These are phyloP conservation scores for Aphyosemion australe DNA, from an alignment of 2,113 vertebrate genomes.

Conservation along the genomic window DNA sequence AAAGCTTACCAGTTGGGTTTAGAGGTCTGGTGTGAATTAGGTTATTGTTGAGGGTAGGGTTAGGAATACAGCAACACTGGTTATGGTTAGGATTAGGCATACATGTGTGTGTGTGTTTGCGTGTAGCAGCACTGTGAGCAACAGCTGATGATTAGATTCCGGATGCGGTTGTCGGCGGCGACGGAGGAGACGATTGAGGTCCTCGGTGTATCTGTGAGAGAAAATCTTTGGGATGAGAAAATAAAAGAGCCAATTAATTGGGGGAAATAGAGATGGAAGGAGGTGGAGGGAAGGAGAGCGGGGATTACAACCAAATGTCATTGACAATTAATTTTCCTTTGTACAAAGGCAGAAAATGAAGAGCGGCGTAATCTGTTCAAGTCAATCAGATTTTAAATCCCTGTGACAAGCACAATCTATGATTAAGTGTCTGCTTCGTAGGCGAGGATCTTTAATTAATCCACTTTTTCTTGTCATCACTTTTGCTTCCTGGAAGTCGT, in stretches of 20 bases:
- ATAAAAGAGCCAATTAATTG: conserved; percentile 60
- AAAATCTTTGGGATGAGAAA: conserved; percentile 24
- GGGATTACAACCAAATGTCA: conserved; percentile 70
- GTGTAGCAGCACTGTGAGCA: conserved; percentile 41
- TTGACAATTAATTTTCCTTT: conserved; percentile 68
- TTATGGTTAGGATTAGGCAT: too few relatives aligned
- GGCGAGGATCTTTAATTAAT: conserved; percentile 64
- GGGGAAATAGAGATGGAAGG: conserved; percentile 50
- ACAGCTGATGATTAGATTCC: conserved; percentile 64
- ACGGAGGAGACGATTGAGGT: conserved; percentile 46
- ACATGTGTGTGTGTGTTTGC: too few relatives aligned
- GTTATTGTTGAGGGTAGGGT: too few relatives aligned
- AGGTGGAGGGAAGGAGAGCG: not conserved
- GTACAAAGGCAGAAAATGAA: conserved; percentile 64
- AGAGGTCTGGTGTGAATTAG: too few relatives aligned
- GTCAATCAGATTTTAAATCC: conserved; percentile 73
- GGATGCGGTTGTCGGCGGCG: conserved; percentile 42
- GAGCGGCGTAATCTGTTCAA: conserved; percentile 67
- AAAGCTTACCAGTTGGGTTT: too few relatives aligned
- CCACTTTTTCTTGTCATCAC: conserved; percentile 71
- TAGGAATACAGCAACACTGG: too few relatives aligned
- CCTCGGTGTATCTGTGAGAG: conserved; percentile 22
- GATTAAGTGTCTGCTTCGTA: conserved; percentile 60
- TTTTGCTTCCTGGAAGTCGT: conserved; percentile 61
- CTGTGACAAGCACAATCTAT: conserved; percentile 64